These are phyloP conservation scores for Mesochorus sp. DNA, from an alignment of 2,888 invertebrate genomes.

Conservation along the genomic window DNA sequence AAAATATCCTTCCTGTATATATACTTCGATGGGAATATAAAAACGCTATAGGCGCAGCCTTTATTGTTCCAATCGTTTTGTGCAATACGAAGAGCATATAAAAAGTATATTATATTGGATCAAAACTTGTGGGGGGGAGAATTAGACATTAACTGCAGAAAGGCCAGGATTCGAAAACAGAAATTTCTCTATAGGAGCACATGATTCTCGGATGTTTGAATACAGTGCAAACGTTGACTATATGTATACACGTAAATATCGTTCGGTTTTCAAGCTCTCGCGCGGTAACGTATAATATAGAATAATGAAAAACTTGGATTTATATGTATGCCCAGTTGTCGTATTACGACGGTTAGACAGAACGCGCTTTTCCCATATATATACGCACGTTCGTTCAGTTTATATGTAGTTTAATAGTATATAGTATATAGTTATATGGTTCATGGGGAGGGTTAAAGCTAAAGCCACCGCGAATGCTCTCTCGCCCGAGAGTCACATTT, in stretches of 20 bases:
- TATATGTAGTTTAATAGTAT: conserved; percentile 50
- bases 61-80: too few species aligned
- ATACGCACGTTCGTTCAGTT: conserved; percentile 21
- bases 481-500: conserved; percentile 38
- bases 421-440: conserved; percentile 49
- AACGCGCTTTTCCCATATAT: conserved; percentile 34
- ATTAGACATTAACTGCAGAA: too few species aligned
- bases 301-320: conserved; percentile 51
- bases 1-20: too few species aligned
- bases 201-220: neutral
- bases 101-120: too few species aligned
- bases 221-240: too few species aligned
- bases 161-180: too few species aligned
- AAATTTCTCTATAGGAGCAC: too few species aligned
- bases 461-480: conserved; percentile 51
- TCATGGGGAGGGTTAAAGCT: conserved; percentile 52
- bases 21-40: too few species aligned
- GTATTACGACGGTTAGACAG: conserved; percentile 47
- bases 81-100: too few species aligned
- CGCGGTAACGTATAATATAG: conserved; percentile 27
- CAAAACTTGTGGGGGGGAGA: too few species aligned
- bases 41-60: too few species aligned
- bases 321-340: conserved; percentile 56
- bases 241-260: neutral
- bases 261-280: conserved; percentile 8